Base-by-base conservation (phyloP, 2,113 vertebrate species). In the Oncorhynchus masou region DNA sequence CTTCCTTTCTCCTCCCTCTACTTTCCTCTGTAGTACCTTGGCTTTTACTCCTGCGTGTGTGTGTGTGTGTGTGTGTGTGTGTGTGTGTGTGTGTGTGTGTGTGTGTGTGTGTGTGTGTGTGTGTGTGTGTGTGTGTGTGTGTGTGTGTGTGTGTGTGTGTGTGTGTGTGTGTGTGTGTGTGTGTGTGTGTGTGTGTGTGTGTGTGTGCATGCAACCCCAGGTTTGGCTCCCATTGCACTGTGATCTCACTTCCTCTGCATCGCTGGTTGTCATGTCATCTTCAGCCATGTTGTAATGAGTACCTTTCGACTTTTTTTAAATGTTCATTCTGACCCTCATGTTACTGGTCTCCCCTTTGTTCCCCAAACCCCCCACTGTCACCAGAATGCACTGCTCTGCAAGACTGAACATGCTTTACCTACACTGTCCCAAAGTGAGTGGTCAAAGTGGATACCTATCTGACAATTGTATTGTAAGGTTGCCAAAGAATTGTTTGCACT, bases 401-500 rank as follows among this genome's bases (percentile, higher is more conserved):
- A 84, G 86, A 89, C 89, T 88, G 84, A 90, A 86, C 84, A 79
- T 81, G 88, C 85, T 87, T 87, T 82, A 83, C 80, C 86, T 68
- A 76, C 89, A 85, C 87, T 87, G 86, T 78, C 81, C 87, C 49
- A 31, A 71, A 86, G 74, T 45, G 72, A 76, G 81, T 71, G 87
- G 76, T 91, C 88, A 83, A 71, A 79, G 74, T 85, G 79, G 89
- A 85, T 79, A 81, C 82, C 88, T 85, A 83, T 88, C 81, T 88
- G 89, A 91, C 89, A 89, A 87, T 90, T 86, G 87, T 93, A 86
- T 92, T 94, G 90, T 94, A 90, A 71, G 88, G 92, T 91, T 92
- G 90, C 94, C 92, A 94, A 94, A 94, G 90, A 94, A 87, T 86
- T 90, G 90, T 93, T 94, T 94, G 94, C 94, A 94, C 93, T 94